A percentile compares a stretch with the other conserved stretches of the same genome.
These are phyloP conservation scores for Agrotis puta DNA, from an alignment of 2,888 invertebrate genomes.

Conservation along the genomic window DNA sequence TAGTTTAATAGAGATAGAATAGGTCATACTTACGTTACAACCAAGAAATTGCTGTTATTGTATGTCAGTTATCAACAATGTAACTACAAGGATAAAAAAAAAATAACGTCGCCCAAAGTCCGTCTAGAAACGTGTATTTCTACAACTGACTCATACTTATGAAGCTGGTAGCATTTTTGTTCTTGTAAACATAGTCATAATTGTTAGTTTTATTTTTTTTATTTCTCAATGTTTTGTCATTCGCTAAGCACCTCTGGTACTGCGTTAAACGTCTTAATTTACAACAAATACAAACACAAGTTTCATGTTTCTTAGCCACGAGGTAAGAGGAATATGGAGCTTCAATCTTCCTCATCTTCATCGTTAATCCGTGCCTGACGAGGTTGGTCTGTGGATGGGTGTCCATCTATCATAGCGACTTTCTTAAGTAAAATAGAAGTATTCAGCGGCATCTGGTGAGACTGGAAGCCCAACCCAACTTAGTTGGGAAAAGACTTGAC, in stretches of 20 bases:
- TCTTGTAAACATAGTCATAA: constrained; percentile 38
- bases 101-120: constrained; percentile 29
- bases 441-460: too few species aligned
- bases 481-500: too few species aligned
- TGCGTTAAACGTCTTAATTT: neutral
- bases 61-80: constrained; percentile 1
- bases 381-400: too few species aligned
- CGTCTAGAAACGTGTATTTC: constrained; percentile 27
- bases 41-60: neutral
- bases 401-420: too few species aligned
- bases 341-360: too few species aligned
- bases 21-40: neutral
- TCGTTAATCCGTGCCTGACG: too few species aligned
- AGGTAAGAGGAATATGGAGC: too few species aligned
- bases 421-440: too few species aligned
- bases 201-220: constrained; percentile 18
- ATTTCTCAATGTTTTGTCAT: neutral
- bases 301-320: too few species aligned
- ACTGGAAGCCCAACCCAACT: too few species aligned
- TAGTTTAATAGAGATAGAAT: too few species aligned
- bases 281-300: too few species aligned
- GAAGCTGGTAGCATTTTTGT: constrained; percentile 37
- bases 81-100: constrained; percentile 4
- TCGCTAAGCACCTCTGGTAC: neutral
- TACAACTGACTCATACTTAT: constrained; percentile 48